Conservation (phyloP, 1,140 invertebrate genomes). For the Euura saliciscinereae region DNA sequence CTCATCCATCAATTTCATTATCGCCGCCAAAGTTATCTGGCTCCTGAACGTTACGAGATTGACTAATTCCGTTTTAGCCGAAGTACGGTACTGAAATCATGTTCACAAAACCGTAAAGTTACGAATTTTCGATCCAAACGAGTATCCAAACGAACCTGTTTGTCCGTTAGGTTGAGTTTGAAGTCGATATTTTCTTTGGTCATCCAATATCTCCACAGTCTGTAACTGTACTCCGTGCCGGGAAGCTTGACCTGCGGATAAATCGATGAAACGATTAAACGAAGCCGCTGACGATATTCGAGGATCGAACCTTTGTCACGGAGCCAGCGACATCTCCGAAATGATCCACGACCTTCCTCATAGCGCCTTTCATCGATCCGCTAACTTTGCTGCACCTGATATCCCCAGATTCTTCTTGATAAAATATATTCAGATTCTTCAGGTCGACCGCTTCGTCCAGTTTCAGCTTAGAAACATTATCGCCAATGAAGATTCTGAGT, state of each 20-base stretch:
- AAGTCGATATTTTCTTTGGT: slow-evolving; percentile 71
- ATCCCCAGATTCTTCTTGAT: slow-evolving; percentile 75
- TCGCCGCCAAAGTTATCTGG: slow-evolving; percentile 69
- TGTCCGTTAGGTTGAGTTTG: slow-evolving; percentile 66
- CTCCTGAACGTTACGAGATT: slow-evolving; percentile 55
- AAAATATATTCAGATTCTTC: slow-evolving; percentile 76
- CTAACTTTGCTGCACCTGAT: slow-evolving; percentile 72
- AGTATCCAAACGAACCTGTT: slow-evolving; percentile 53
- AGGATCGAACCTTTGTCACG: slow-evolving; percentile 48
- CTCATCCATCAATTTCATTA: slow-evolving; percentile 70
- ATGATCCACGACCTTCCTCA: slow-evolving; percentile 63
- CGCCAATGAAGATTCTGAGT: slow-evolving; percentile 67
- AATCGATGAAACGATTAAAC: slow-evolving; percentile 18
- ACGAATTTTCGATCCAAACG: slow-evolving; percentile 9
- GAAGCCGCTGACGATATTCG: slow-evolving; percentile 23
- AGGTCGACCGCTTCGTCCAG: slow-evolving; percentile 66
- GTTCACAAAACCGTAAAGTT: too few relatives aligned
- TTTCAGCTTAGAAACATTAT: slow-evolving; percentile 54
- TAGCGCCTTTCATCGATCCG: slow-evolving; percentile 68
- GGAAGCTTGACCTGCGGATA: slow-evolving; percentile 58
- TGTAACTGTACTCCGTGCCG: slow-evolving; percentile 67
- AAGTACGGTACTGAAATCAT: slow-evolving; percentile 43
- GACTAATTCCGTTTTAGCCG: slow-evolving; percentile 44
- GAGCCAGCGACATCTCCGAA: slow-evolving; percentile 57
- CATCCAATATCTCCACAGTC: slow-evolving; percentile 79